Evolutionary conservation across 2,113 vertebrate species (phyloP).

Genomic region (Chauna torquata): DNA sequence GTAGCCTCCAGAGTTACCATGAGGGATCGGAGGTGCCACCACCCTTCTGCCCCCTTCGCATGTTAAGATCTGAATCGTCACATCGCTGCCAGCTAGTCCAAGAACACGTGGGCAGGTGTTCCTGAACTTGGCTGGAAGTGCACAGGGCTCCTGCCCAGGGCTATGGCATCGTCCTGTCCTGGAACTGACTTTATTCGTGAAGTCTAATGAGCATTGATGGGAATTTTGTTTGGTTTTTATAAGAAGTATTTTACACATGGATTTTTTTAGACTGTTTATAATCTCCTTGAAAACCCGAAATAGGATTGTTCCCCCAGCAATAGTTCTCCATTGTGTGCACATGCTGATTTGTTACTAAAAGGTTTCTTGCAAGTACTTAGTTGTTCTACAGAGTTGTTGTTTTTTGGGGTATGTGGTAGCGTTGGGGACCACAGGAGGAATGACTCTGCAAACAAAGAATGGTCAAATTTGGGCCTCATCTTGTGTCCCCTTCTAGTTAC

Average conservation of each 20-base stretch:
- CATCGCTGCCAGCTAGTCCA: neutral
- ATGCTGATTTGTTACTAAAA: conserved; percentile 64
- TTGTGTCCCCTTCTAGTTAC: conserved; percentile 17
- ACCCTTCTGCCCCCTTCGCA: neutral
- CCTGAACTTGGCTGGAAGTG: neutral
- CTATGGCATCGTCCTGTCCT: neutral
- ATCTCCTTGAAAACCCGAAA: conserved; percentile 13
- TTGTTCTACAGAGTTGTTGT: conserved; percentile 55
- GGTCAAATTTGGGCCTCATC: neutral
- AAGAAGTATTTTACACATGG: conserved; percentile 60
- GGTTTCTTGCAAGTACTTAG: conserved; percentile 68
- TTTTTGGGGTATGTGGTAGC: conserved; percentile 60
- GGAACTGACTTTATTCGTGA: neutral
- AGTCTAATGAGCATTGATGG: conserved; percentile 15
- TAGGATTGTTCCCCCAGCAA: conserved; percentile 47
- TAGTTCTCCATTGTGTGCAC: conserved; percentile 65
- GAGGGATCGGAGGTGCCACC: neutral
- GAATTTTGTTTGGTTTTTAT: conserved; percentile 56
- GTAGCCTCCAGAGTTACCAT: neutral
- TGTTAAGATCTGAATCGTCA: accelerated
- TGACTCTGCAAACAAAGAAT: neutral
- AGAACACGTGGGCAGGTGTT: accelerated
- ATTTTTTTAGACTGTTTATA: conserved; percentile 53
- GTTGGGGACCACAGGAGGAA: neutral
- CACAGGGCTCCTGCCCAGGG: accelerated